A percentile compares a stretch with the other conserved stretches of the same genome.
These are phyloP conservation scores for Leiothrix lutea DNA, from an alignment of 2,113 vertebrate species.

Conservation along the genomic window DNA sequence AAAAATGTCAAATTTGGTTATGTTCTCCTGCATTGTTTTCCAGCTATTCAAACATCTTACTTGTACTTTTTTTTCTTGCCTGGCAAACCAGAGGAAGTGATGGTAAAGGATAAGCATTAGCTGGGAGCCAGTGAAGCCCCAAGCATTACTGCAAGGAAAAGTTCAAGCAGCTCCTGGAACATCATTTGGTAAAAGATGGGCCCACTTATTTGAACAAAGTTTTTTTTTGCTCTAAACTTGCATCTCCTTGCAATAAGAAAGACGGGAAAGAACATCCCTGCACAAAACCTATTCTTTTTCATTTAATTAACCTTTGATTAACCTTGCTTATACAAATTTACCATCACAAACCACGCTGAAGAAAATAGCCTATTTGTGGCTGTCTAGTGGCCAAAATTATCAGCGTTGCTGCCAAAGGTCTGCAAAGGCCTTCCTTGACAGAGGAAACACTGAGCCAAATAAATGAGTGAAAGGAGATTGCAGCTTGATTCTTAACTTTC, in stretches of 20 bases:
- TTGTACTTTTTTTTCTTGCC: not conserved
- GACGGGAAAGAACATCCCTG: accelerated
- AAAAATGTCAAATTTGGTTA: not conserved
- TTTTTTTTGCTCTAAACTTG: not conserved
- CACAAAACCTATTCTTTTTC: not conserved
- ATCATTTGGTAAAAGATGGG: not conserved
- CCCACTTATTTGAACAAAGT: not conserved
- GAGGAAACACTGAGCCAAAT: not conserved
- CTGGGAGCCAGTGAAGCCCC: not conserved
- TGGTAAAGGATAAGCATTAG: not conserved
- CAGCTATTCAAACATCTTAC: not conserved
- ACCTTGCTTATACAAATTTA: not conserved
- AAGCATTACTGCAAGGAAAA: not conserved
- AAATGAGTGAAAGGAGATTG: not conserved
- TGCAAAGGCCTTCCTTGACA: not conserved
- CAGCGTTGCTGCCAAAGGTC: accelerated
- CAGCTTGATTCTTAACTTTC: not conserved
- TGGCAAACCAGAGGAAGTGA: not conserved
- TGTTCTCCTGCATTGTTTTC: not conserved
- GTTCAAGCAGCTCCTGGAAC: not conserved
- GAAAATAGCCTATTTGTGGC: not conserved
- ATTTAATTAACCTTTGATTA: not conserved
- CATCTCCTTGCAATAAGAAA: not conserved
- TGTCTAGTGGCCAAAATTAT: not conserved
- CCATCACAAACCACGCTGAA: not conserved